Base-by-base conservation (phyloP, 1,140 invertebrate species). In the Meloidogyne floridensis region DNA sequence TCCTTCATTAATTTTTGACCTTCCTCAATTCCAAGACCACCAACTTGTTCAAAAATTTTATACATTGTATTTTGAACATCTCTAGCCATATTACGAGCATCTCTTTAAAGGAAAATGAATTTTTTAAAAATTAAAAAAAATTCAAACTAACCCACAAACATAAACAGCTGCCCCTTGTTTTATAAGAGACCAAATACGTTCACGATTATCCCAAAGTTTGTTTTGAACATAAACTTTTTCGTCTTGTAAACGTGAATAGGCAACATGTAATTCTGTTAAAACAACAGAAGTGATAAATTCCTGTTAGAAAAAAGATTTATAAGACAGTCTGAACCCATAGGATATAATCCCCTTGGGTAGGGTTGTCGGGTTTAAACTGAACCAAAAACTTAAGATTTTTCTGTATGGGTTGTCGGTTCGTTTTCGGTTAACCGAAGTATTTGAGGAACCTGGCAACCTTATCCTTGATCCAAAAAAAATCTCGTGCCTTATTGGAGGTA, bases 21-120 rank as follows among this genome's bases (percentile, higher is more conserved):
- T 88, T 96, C 94, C 13, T 93, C 89, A 88, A 95, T 94, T 2
- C 92, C 93, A 93, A 96, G 95, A 9, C 94, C 93, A 65, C 96
- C 97, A 89, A 95, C 94, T 86, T 95, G 94, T 91, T 93, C 93
- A 85, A 98, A 94, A 54, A 97, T 94, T 90, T 94, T 94, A 8
- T 94, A 90, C 53, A 99, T 92, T 84, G 96, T 94, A 86, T 95
- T 94, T 86, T 97, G 94, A 2, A 99, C 97, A 90, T 99, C 97
- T 75, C 95, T 93, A 10, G 97, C 97, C 97, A 99, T 99, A 85
- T 95, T 96, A 87, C 95, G 94, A 1, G 97, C 97, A 93, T 99
- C 97, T 84, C 96, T 96, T n/a, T 65, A 65, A 15, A 15, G 10
- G 47, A 69, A 13, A 54, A 59, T 15, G 47, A 32, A 32, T 32